Base-by-base conservation (phyloP, 2,797 vertebrate genomes). In the Pyrocephalus nanus region DNA sequence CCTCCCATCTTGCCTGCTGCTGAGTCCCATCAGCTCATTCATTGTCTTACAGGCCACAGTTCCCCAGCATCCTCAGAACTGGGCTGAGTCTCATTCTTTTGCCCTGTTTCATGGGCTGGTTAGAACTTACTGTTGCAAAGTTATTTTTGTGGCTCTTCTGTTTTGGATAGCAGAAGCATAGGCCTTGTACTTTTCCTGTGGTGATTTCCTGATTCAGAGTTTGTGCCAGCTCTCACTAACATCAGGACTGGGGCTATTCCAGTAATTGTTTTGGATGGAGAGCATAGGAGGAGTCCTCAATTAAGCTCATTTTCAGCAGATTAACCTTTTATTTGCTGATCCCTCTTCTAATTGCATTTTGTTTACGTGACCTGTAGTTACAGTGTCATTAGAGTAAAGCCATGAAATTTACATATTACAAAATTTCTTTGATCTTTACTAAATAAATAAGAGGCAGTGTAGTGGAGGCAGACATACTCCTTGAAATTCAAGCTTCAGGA, bases 211-310 rank as follows among this genome's bases (percentile, higher is more conserved):
- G 84, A 32, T 40, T 51, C 42, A 9, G 15, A 80, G 16, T 43
- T 54, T 66, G 69, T 91, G 92, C 92, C 92, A 96, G 47, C 13
- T 93, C 64, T 40, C 20, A 40, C 65, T 48, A 70, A 47, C 61
- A 92, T 85, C 67, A 88, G 75, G 53, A 51, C 58, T 85, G 81
- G 25, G 75, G 32, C 82, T 50, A 60, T 96, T 96, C 95, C 94
- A 94, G 92, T 89, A 80, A 96, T 97, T 97, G 95, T 96, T 96
- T 60, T 58, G 87, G n/a, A 78, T 58, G 10, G 27, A 90, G 50
- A 77, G 16, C 21, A 27, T 51, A 83, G 92, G 81, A 95, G 61
- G 57, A 83, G 78, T 51, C 50, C 57, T 88, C 30, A 10, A 6
- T 47, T 36, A 40, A 55, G 30, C 13, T 83, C 3, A 8, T 88